Conservation (phyloP, 2,888 invertebrate genomes). For the Neoaliturus tenellus region DNA sequence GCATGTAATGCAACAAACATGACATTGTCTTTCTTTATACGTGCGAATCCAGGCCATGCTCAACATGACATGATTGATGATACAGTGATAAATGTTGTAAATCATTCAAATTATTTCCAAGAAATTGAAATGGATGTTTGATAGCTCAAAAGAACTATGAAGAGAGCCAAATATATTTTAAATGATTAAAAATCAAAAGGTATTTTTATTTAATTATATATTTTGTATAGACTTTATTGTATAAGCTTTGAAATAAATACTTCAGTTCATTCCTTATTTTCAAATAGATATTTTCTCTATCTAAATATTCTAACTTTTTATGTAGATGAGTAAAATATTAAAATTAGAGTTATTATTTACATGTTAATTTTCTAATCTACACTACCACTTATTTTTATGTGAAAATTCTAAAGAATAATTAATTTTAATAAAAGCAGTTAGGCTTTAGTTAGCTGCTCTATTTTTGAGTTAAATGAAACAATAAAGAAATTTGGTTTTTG, state of each 20-base stretch:
- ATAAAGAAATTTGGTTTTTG: background rate
- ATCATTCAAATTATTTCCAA: no score
- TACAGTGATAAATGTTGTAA: background rate
- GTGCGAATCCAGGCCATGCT: background rate
- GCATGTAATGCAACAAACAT: background rate
- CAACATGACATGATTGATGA: background rate
- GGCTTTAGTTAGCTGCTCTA: background rate
- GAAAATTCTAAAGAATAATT: background rate
- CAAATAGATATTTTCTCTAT: no score
- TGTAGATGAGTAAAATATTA: no score
- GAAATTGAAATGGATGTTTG: no score
- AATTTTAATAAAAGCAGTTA: background rate
- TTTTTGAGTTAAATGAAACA: background rate
- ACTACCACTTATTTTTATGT: background rate
- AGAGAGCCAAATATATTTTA: no score
- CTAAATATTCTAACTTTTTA: no score
- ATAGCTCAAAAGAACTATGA: no score
- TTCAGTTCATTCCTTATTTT: no score
- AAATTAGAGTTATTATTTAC: background rate
- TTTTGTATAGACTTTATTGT: no score
- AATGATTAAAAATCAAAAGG: no score
- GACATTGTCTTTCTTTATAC: background rate
- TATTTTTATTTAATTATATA: no score
- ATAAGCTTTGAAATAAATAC: no score
- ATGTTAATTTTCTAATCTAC: conserved; percentile 4